Evolutionary conservation across 1,140 invertebrate genomes (phyloP), one percentile per base, ranked within the genome.

Genomic region (Diploscapter pachys): DNA sequence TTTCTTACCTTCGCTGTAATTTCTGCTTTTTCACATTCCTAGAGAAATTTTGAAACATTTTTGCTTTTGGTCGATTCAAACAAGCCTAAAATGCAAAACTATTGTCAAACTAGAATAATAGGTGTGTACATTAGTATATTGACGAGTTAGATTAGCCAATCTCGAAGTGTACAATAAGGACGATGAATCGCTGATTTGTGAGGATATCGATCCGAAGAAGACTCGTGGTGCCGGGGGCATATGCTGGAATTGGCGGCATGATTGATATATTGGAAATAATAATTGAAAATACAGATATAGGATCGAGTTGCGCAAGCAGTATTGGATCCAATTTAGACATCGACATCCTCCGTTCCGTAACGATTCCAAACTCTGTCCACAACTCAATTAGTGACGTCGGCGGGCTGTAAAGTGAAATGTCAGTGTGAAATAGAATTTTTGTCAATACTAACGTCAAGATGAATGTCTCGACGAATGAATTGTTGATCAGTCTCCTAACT

Each of bases 361-460:
- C 59, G 48, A 84, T 65, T 9, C 82, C 82, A 66, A 78, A 86
- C 73, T 84, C 82, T 48, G 77, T 82, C 82, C 82, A 84, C 13
- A 86, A 72, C 50, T 84, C 82, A 4, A 82, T 59, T 49, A 84
- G 69, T 13, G 79, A 68, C 3, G 77, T 72, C 54, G 82, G 31
- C 31, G 31, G 31, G 31, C 31, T 31, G 31, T 31, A 31, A 31
- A 31, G 31, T 31, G 13, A 52, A 68, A 4, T 61, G 81, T 71
- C 3, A 84, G 64, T 4, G 81, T 73, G 31, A 85, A 50, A 11
- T 49, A 56, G 65, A 71, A 81, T 59, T n/a, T 3, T 65, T 50
- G 6, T 50, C 5, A 2, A 3, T 8, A 2, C 54, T 4, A 53
- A 63, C 71, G 8, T 51, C n/a, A 53, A 2, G 71, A n/a, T 53